Conservation (phyloP, 2,113 vertebrate species). For the Xenus cinereus region DNA sequence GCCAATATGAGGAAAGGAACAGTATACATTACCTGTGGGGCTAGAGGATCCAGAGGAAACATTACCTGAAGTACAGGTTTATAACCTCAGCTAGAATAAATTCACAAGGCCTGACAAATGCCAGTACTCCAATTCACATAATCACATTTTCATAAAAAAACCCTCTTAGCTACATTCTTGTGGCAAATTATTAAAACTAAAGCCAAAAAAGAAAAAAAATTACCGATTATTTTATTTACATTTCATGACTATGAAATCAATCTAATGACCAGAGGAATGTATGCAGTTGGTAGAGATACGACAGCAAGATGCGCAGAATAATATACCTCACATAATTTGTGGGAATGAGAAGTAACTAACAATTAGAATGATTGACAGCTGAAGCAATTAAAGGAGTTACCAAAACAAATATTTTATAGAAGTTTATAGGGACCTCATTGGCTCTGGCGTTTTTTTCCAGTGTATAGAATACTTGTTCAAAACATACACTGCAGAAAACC, state of each 20-base stretch:
- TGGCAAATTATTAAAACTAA: not conserved
- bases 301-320: not conserved
- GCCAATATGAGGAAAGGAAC: not conserved
- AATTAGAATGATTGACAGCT: not conserved
- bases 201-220: not conserved
- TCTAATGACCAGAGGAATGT: not conserved
- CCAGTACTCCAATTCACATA: not conserved
- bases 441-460: not conserved
- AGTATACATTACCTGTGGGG: no score
- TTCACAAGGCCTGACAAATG: not conserved
- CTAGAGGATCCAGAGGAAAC: not conserved
- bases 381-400: not conserved
- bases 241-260: not conserved
- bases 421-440: not conserved
- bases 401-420: not conserved
- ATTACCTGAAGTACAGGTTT: not conserved
- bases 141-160: rapidly evolving
- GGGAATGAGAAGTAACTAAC: not conserved
- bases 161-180: not conserved
- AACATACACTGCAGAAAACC: not conserved
- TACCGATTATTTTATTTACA: not conserved
- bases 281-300: not conserved
- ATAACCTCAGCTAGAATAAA: not conserved
- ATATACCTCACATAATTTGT: not conserved
- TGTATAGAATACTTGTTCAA: not conserved